A percentile compares a stretch with the other conserved stretches of the same genome.
Evolutionary conservation across 1,140 invertebrate species (phyloP).

Genomic region (Agraylea sexmaculata): DNA sequence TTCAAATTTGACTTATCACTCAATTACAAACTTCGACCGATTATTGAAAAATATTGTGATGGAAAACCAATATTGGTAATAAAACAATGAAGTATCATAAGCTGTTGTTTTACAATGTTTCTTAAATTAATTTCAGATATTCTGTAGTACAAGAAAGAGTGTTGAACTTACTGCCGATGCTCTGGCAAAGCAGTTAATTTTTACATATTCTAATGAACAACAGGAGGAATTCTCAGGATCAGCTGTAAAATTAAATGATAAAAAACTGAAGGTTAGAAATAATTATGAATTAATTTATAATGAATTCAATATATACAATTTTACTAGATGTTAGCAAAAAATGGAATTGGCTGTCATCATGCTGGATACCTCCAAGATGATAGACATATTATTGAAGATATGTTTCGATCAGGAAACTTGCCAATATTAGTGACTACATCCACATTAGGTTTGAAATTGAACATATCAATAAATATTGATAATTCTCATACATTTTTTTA

Average conservation of each 20-base stretch:
- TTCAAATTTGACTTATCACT: conserved; percentile 69
- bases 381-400: conserved; percentile 46
- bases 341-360: conserved; percentile 66
- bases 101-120: background rate
- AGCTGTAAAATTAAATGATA: conserved; percentile 43
- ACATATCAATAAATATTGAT: conserved; percentile 3
- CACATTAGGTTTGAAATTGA: conserved; percentile 43
- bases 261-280: conserved; percentile 44
- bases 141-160: conserved; percentile 67
- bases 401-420: conserved; percentile 51
- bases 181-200: conserved; percentile 45
- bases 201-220: conserved; percentile 41
- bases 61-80: conserved; percentile 63
- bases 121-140: conserved; percentile 41
- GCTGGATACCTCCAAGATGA: conserved; percentile 58
- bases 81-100: conserved; percentile 4
- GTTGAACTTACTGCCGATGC: conserved; percentile 53
- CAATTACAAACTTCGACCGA: conserved; percentile 56
- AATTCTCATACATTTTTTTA: conserved; percentile 7
- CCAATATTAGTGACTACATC: conserved; percentile 58
- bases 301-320: background rate
- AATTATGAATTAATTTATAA: background rate
- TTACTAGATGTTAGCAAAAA: conserved; percentile 30
- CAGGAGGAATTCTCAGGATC: conserved; percentile 38
- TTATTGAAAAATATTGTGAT: conserved; percentile 59